These are phyloP conservation scores for Gnathonemus echidnorhynchus DNA, from an alignment of 2,113 vertebrate genomes.

Conservation along the genomic window DNA sequence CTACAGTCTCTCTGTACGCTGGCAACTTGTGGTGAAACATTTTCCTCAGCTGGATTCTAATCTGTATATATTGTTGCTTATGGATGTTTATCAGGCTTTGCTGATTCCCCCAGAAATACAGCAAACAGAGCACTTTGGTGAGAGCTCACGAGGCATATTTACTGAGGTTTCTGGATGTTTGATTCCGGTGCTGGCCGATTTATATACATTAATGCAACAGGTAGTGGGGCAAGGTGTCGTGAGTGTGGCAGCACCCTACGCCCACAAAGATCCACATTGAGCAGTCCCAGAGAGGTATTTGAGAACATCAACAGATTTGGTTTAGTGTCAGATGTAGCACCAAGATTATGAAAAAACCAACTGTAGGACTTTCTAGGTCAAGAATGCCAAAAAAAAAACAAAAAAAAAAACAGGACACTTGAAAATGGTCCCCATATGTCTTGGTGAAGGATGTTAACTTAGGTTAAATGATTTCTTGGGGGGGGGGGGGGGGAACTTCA, in stretches of 20 bases:
- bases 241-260: neutral
- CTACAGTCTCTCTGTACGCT: neutral
- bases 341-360: slow-evolving; percentile 57
- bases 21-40: neutral
- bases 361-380: slow-evolving; percentile 51
- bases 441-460: slow-evolving; percentile 25
- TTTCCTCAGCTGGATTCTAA: neutral
- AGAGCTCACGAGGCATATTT: neutral
- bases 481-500: slow-evolving; percentile 31
- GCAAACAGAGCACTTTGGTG: neutral
- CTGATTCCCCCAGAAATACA: neutral
- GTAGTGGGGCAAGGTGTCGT: neutral
- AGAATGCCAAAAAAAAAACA: slow-evolving; percentile 43
- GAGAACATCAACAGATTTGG: slow-evolving; percentile 27
- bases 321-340: slow-evolving; percentile 46
- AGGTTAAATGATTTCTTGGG: slow-evolving; percentile 28
- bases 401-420: slow-evolving; percentile 16
- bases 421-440: slow-evolving; percentile 55
- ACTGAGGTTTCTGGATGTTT: neutral
- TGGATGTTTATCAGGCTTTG: neutral
- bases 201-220: neutral
- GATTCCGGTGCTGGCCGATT: neutral
- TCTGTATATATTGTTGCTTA: neutral
- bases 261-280: neutral
- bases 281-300: slow-evolving; percentile 18